These are phyloP conservation scores for Chymomyza caudatula DNA, from an alignment of 2,888 invertebrate genomes.

Conservation along the genomic window DNA sequence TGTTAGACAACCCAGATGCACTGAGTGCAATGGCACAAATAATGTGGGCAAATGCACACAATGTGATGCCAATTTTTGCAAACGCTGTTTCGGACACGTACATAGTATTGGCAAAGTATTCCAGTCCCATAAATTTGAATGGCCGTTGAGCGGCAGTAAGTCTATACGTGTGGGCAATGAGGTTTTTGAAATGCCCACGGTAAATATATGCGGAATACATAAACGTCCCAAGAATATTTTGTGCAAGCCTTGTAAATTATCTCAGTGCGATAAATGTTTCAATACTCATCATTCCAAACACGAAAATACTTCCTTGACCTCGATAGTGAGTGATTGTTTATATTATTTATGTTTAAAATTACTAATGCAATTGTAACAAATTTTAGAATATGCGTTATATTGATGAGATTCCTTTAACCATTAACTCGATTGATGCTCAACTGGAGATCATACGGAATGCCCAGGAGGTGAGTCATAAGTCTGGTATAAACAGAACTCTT, in stretches of 20 bases:
- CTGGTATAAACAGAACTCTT: too few species aligned
- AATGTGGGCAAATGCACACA: conserved; percentile 66
- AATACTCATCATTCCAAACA: conserved; percentile 50
- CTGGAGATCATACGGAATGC: conserved; percentile 29
- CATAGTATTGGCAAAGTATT: conserved; percentile 65
- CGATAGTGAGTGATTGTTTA: conserved; percentile 22
- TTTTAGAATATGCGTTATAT: conserved; percentile 34
- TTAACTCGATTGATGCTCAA: conserved; percentile 28
- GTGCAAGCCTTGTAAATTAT: conserved; percentile 54
- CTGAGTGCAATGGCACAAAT: conserved; percentile 58
- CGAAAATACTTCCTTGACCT: not conserved
- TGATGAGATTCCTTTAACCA: conserved; percentile 31
- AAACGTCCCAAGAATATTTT: conserved; percentile 40
- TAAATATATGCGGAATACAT: conserved; percentile 49
- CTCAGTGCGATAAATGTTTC: conserved; percentile 55
- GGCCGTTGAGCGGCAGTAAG: not conserved
- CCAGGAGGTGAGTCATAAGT: conserved; percentile 38
- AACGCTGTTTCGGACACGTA: conserved; percentile 62
- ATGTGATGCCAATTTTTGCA: conserved; percentile 71
- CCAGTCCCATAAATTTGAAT: conserved; percentile 51
- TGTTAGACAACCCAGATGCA: conserved; percentile 53
- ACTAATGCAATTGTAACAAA: not conserved
- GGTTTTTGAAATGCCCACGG: conserved; percentile 35
- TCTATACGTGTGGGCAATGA: conserved; percentile 28
- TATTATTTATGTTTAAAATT: not conserved